Evolutionary conservation across 1,140 invertebrate genomes (phyloP), one percentile per base, ranked within the genome.

Genomic region (Drosophila funebris): DNA sequence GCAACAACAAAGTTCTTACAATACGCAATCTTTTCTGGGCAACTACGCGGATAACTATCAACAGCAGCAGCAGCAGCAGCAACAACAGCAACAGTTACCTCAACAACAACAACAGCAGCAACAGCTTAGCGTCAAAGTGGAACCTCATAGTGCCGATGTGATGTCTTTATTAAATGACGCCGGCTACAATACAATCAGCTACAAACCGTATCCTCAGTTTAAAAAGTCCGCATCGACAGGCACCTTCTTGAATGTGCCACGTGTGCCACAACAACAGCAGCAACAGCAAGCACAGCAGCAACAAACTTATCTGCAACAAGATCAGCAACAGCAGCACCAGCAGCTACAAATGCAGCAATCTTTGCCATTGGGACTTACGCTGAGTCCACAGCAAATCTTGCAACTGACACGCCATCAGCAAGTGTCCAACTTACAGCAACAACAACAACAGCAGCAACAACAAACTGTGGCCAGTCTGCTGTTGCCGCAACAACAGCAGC

Each of bases 201-300:
- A 90, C 37, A 91, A 91, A 39, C 90, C 90, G 29, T 91, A 91
- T 88, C 82, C 90, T 27, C 90, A 77, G 52, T 91, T 91, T 16
- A 90, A 91, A 16, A 91, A 91, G 50, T 91, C 90, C 1, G 79
- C 90, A 4, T 91, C 90, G 0, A 91, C 90, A 4, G 90, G 90
- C 24, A 78, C 87, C 3, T 91, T 89, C 68, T 64, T 91, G 9
- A 91, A 91, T 71, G 71, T 91, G 13, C 79, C 80, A n/a, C 67
- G 80, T 3, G 31, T 79, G 13, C 43, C 74, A 18, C 71, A 76
- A 2, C 76, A 79, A 24, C 83, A 78, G 14, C 82, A 84, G 22
- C 80, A 78, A 8, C 64, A 73, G 20, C 75, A 52, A 52, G 20
- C 68, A 3, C 71, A 63, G 31, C 60, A 67, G 8, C 63, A 79